Evolutionary conservation across 1,140 invertebrate genomes (phyloP), one percentile per base, ranked within the genome.

Genomic region (Drosophila dunni): DNA sequence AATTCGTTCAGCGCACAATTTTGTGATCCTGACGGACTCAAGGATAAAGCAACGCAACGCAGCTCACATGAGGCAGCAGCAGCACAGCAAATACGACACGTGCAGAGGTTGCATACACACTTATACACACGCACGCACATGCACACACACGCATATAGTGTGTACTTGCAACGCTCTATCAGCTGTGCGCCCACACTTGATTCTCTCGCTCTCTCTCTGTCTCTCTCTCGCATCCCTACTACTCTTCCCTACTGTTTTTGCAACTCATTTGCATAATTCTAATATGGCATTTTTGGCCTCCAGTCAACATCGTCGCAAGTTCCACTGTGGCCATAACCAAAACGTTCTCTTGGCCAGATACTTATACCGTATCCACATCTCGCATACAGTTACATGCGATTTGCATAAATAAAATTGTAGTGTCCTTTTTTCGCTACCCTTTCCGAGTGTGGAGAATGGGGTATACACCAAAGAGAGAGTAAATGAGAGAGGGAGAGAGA

Each of bases 181-280:
- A 38, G 29, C 20, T 24, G 15, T 17, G 60, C 36, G 24, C 8
- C 8, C 60, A 6, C 48, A 53, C 36, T 54, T 20, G n/a, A 38
- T 15, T 24, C 29, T 56, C 24, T 60, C 33, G 17, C 29, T 9
- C 15, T 46, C 8, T 36, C 29, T 38, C 2, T 29, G 3, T 4
- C 44, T 38, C 15, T 6, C 45, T 51, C 33, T 38, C 46, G 38
- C 17, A 20, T 20, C 17, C 17, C 17, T 20, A 20, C 17, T 20
- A 20, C 36, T 24, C 10, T 10, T 4, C 33, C 11, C 9, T 62
- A 5, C 20, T 57, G 42, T n/a, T 62, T 8, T 34, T 57, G 42
- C 9, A 29, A 38, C 82, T 83, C 66, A 89, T 89, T 89, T 89
- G 85, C 84, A 89, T 89, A 89, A 89, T 89, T 89, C 85, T 81